Evolutionary conservation across 2,888 invertebrate species (phyloP).

Genomic region (Phaedon cochleariae): DNA sequence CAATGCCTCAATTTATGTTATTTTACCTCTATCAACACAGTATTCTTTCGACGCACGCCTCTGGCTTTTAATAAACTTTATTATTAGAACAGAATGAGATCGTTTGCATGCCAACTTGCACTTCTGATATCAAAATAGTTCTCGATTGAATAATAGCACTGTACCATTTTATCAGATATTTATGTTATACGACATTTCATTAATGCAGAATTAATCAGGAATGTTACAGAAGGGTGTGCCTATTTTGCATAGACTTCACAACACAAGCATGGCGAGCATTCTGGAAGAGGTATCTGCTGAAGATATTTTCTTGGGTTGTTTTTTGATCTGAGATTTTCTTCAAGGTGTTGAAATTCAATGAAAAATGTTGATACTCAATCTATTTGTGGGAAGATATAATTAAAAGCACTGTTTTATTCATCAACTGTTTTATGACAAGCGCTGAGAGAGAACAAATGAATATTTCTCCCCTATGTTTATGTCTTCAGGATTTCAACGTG

Average conservation of each 20-base stretch:
- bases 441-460: no score
- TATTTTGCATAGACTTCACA: background rate
- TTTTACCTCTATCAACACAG: no score
- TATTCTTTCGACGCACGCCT: background rate
- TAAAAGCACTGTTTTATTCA: no score
- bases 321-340: no score
- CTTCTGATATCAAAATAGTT: background rate
- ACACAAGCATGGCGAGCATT: background rate
- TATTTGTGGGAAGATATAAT: no score
- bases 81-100: background rate
- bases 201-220: slow-evolving; percentile 1
- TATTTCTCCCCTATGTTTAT: no score
- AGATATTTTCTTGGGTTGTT: background rate
- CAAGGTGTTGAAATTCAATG: no score
- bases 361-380: no score
- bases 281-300: background rate
- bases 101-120: background rate
- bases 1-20: no score
- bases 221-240: background rate
- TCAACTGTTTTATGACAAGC: no score
- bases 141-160: background rate
- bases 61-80: background rate
- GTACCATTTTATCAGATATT: background rate
- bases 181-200: background rate
- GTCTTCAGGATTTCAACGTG: no score